Evolutionary conservation across 1,140 invertebrate species (phyloP).

Genomic region (Calliopsis andreniformis): DNA sequence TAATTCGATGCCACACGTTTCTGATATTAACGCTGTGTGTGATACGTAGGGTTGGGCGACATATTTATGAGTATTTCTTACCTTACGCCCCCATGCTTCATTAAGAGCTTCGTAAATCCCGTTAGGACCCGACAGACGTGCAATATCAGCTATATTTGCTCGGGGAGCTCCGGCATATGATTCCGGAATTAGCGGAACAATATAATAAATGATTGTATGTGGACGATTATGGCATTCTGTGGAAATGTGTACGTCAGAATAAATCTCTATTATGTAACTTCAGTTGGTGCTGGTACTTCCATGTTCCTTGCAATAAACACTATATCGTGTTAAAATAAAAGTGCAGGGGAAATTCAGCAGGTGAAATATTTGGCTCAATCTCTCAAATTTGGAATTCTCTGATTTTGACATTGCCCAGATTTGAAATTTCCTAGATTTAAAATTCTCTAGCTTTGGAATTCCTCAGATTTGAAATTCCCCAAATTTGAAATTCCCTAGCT

Average conservation of each 20-base stretch:
- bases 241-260: not conserved
- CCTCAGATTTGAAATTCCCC: too few species aligned
- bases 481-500: too few species aligned
- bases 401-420: too few species aligned
- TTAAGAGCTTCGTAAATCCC: slow-evolving; percentile 64
- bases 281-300: too few species aligned
- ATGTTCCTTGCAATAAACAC: too few species aligned
- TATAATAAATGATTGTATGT: slow-evolving; percentile 48
- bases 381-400: too few species aligned
- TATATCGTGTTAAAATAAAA: too few species aligned
- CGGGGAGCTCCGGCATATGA: slow-evolving; percentile 40
- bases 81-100: slow-evolving; percentile 49
- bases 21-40: slow-evolving; percentile 23
- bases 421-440: too few species aligned
- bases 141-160: slow-evolving; percentile 59
- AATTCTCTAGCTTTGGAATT: too few species aligned
- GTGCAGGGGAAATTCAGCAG: too few species aligned
- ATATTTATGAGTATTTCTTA: slow-evolving; percentile 46
- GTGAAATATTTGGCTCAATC: too few species aligned
- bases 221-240: slow-evolving; percentile 8
- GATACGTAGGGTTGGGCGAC: slow-evolving; percentile 10
- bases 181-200: slow-evolving; percentile 42
- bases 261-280: slow-evolving; percentile 21
- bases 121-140: slow-evolving; percentile 58
- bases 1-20: slow-evolving; percentile 20